These are phyloP conservation scores for Poecilus cupreus DNA, from an alignment of 2,888 invertebrate species.

Conservation along the genomic window DNA sequence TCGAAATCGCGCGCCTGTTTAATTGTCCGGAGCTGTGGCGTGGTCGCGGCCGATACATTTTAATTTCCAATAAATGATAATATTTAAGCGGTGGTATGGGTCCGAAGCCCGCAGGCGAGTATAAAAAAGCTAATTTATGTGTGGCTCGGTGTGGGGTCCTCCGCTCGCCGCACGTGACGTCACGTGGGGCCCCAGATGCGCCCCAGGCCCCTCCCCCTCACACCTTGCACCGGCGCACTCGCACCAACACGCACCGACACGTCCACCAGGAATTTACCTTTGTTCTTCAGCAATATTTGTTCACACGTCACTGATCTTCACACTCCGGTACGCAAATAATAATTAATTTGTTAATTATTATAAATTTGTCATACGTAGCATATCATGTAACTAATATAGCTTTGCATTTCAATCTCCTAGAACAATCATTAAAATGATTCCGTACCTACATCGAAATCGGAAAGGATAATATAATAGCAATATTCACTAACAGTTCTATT, in stretches of 20 bases:
- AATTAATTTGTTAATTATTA: no score
- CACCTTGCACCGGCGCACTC: conserved; percentile 9
- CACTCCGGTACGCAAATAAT: no score
- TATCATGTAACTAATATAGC: no score
- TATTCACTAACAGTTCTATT: no score
- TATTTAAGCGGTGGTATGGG: conserved; percentile 62
- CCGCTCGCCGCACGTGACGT: conserved; percentile 46
- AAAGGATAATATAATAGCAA: no score
- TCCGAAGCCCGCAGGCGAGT: conserved; percentile 2
- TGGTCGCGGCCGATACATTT: conserved; percentile 48
- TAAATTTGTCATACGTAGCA: no score
- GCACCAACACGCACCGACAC: conserved; percentile 2
- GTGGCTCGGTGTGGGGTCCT: conserved; percentile 51
- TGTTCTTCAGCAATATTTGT: background rate
- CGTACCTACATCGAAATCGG: no score
- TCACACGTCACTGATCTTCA: background rate
- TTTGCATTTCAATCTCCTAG: no score
- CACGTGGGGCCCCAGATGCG: conserved; percentile 42
- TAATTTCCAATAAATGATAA: conserved; percentile 67
- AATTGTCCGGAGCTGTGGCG: background rate
- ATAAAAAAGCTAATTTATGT: conserved; percentile 56
- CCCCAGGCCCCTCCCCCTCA: conserved; percentile 23
- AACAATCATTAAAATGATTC: no score
- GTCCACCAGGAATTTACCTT: background rate
- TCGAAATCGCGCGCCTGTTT: background rate